Conservation (phyloP, 2,888 invertebrate genomes). For the Himalopsyche tibetana region DNA sequence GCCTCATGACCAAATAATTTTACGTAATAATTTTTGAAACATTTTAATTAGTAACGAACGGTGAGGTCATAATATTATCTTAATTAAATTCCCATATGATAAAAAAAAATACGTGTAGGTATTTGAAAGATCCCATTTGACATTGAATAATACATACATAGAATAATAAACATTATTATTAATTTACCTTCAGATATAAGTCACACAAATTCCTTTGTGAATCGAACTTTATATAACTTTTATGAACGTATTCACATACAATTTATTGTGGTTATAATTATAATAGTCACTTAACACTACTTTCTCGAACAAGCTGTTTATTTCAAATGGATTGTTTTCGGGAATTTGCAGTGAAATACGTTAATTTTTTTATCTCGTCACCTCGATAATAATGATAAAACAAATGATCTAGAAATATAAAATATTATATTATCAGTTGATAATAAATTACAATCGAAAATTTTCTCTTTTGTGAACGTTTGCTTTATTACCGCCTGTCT, state of each 20-base stretch:
- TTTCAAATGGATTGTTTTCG: neutral
- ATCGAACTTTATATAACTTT: neutral
- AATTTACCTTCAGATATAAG: neutral
- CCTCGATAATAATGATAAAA: neutral
- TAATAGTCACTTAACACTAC: neutral
- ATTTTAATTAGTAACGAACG: too few species aligned
- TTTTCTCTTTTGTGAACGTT: neutral
- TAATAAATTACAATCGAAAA: neutral
- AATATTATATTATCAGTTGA: neutral
- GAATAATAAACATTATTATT: neutral
- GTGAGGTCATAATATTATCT: too few species aligned
- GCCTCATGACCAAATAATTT: too few species aligned
- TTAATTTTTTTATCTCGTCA: neutral
- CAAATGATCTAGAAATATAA: neutral
- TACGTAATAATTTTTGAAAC: too few species aligned
- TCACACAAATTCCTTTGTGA: slow-evolving; percentile 6
- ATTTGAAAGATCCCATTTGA: too few species aligned
- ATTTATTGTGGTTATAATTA: neutral
- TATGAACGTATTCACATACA: neutral
- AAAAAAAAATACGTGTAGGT: too few species aligned
- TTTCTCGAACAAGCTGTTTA: neutral
- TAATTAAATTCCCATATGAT: too few species aligned
- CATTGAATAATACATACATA: neutral
- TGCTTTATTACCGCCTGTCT: too few species aligned
- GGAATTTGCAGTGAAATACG: neutral